These are phyloP conservation scores for Oreochromis niloticus DNA, from an alignment of 2,113 vertebrate species.

Conservation along the genomic window DNA sequence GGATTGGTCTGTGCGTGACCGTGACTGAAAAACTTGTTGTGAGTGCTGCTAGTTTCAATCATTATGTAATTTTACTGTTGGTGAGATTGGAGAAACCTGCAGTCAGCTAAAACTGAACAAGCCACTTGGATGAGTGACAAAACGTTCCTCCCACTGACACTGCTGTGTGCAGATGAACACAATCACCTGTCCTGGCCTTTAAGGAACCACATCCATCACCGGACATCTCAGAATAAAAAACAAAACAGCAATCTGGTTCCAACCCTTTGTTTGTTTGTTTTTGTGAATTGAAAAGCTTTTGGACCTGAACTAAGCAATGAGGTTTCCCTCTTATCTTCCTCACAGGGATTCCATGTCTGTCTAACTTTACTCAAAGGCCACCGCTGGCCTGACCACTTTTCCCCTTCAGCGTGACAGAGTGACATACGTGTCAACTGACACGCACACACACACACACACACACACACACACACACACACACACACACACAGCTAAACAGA, in stretches of 20 bases:
- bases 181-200: not conserved
- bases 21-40: not conserved
- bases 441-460: no score
- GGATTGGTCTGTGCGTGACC: not conserved
- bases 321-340: not conserved
- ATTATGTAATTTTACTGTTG: not conserved
- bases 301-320: not conserved
- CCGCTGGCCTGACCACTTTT: not conserved
- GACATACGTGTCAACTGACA: not conserved
- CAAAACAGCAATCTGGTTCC: not conserved
- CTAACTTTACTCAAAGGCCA: constrained; percentile 36
- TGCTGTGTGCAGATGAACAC: not conserved
- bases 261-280: not conserved
- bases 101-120: not conserved
- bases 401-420: not conserved
- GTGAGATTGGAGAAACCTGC: not conserved
- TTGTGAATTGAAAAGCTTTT: not conserved
- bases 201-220: not conserved
- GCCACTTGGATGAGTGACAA: not conserved
- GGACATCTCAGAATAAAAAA: not conserved
- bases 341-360: not conserved
- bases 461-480: not conserved
- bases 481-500: not conserved
- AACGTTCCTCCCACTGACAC: not conserved
- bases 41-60: not conserved